Percentiles rank a stretch among this genome's conserved stretches.
These are phyloP conservation scores for Scaeva pyrastri DNA, from an alignment of 2,888 invertebrate species.

Conservation along the genomic window DNA sequence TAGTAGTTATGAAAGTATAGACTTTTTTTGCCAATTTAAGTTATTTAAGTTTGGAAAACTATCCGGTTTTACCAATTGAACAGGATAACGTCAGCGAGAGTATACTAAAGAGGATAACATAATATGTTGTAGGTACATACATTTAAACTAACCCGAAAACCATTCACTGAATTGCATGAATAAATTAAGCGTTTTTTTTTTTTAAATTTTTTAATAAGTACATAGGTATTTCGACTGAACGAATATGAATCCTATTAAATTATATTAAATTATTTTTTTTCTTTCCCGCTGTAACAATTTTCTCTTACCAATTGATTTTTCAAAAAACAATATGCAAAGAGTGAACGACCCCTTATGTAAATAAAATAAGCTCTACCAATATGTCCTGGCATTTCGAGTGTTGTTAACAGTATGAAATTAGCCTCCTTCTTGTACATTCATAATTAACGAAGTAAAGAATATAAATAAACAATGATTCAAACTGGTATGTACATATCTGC, in stretches of 20 bases:
- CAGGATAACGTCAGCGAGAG: too few species aligned
- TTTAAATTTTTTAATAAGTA: too few species aligned
- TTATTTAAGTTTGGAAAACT: too few species aligned
- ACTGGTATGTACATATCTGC: not conserved
- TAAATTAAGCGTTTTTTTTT: too few species aligned
- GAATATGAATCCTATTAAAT: too few species aligned
- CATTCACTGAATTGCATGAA: too few species aligned
- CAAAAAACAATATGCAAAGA: not conserved
- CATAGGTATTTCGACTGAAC: not conserved
- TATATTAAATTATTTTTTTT: not conserved
- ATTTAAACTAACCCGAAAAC: too few species aligned
- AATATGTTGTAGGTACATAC: too few species aligned
- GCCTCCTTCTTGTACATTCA: slow-evolving; percentile 20
- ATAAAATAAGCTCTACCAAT: not conserved
- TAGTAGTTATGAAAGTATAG: too few species aligned
- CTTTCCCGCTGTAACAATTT: not conserved
- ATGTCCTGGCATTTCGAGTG: not conserved
- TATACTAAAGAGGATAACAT: too few species aligned
- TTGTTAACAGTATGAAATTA: slow-evolving; percentile 1
- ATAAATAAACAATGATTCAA: not conserved
- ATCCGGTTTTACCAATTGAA: too few species aligned
- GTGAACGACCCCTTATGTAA: slow-evolving; percentile 16
- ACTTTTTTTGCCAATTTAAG: too few species aligned
- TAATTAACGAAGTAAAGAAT: not conserved
- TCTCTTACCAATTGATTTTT: not conserved